Conservation (phyloP, 2,888 invertebrate genomes). For the Stictocephala bisonia region DNA sequence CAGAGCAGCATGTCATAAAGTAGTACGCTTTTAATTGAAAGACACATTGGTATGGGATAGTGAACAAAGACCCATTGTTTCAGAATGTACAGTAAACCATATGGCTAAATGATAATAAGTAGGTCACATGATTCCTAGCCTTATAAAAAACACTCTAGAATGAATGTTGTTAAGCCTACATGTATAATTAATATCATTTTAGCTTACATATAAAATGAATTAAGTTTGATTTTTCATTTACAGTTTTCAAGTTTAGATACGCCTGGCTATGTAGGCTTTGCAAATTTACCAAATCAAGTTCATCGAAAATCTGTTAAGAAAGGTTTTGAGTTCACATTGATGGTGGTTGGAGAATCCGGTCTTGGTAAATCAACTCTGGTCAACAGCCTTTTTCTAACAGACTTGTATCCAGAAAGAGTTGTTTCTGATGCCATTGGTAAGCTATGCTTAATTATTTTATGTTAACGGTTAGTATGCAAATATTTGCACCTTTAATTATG, state of each 20-base stretch:
- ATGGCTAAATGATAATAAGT: too few relatives aligned
- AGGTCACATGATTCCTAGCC: too few relatives aligned
- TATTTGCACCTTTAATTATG: neutral
- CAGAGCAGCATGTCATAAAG: too few relatives aligned
- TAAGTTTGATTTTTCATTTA: constrained; percentile 35
- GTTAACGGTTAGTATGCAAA: neutral
- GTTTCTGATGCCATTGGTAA: constrained; percentile 89
- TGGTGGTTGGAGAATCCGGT: constrained; percentile 94
- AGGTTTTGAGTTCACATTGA: constrained; percentile 96
- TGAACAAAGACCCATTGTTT: too few relatives aligned
- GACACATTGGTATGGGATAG: too few relatives aligned
- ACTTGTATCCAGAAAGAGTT: constrained; percentile 92
- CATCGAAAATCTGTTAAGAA: constrained; percentile 98
- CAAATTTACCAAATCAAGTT: constrained; percentile 96
- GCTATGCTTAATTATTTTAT: too few relatives aligned
- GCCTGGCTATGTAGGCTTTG: constrained; percentile 91
- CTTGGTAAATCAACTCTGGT: constrained; percentile 96
- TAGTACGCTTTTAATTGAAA: too few relatives aligned
- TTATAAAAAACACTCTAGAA: too few relatives aligned
- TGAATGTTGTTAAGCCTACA: too few relatives aligned
- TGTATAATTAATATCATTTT: neutral
- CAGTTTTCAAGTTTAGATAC: constrained; percentile 88
- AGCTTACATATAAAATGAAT: constrained; percentile 16
- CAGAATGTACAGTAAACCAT: too few relatives aligned
- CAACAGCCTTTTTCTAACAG: constrained; percentile 93